Base-by-base conservation (phyloP, 2,113 vertebrate species). In the Nettapus auritus region DNA sequence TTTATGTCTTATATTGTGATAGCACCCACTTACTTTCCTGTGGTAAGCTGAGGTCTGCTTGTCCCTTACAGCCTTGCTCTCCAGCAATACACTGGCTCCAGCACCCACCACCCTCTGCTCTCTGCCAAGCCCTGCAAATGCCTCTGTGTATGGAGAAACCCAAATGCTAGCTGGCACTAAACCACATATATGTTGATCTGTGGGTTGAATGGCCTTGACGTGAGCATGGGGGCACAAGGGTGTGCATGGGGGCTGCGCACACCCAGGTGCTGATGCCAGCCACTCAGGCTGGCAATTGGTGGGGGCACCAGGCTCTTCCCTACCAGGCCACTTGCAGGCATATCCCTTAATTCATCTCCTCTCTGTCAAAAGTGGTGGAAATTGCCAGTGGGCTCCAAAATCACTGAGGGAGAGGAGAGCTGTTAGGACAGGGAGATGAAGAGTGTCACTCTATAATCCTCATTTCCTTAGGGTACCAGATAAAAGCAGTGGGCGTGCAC, bases 321-420 rank as follows among this genome's bases (percentile, higher is more conserved):
- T 66, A 3, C 14, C 36, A 44, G 34, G 48, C 86, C n/a, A 64
- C 55, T 55, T 0, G 0, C 29, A 59, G 42, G 13, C 34, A 17
- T 18, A 28, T 89, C 62, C 34, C 86, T 28, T 75, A 33, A 40
- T 70, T 44, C 2, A 0, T 71, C 86, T 76, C 40, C 15, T 62
- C 55, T 67, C 59, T 71, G 40, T 26, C 80, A 83, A 20, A 56
- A 74, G 29, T 23, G 36, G 10, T 59, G 34, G 52, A 84, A 95
- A 68, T 59, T 84, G 56, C 31, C 68, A 46, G 5, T 33, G 33
- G n/a, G 52, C 38, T 93, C 86, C 64, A 52, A 92, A 71, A 15
- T n/a, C 74, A 9, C 26, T 60, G 67, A 50, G 25, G n/a, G 18
- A 67, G 50, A 63, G 0, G 0, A 68, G n/a, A 15, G 44, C 15